Evolutionary conservation across 2,113 vertebrate genomes (phyloP).

Genomic region (Capreolus pygargus): DNA sequence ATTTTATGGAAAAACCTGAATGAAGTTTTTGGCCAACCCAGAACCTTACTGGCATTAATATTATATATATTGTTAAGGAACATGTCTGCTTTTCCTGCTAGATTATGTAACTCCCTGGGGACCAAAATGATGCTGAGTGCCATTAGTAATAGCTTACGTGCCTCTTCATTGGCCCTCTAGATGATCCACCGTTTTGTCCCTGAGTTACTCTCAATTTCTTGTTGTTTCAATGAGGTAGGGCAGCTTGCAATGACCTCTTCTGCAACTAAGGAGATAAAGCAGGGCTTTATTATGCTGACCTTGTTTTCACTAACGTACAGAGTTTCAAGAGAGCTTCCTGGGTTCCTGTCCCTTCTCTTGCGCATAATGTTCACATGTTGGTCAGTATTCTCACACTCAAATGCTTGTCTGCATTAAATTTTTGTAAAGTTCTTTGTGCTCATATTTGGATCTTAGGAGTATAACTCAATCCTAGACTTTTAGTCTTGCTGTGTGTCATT

Average conservation of each 20-base stretch:
- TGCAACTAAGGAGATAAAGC: neutral
- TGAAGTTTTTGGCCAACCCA: neutral
- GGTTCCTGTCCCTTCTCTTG: neutral
- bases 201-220: neutral
- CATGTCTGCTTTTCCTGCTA: neutral
- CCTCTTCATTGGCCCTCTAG: fast-evolving
- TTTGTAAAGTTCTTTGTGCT: neutral
- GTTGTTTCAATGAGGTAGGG: too few species aligned
- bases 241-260: neutral
- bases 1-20: neutral
- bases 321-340: neutral
- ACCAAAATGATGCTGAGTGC: neutral
- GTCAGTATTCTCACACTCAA: neutral
- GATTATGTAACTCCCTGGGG: neutral
- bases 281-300: neutral
- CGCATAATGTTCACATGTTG: too few species aligned
- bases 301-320: neutral
- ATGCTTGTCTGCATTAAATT: neutral
- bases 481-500: neutral
- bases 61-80: neutral
- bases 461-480: neutral
- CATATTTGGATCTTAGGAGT: neutral
- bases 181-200: neutral
- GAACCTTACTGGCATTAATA: neutral
- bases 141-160: fast-evolving